A percentile compares a stretch with the other conserved stretches of the same genome.
phyloP scores from a whole-genome alignment of 2,797 vertebrate genomes.

The Nasua narica region DNA sequence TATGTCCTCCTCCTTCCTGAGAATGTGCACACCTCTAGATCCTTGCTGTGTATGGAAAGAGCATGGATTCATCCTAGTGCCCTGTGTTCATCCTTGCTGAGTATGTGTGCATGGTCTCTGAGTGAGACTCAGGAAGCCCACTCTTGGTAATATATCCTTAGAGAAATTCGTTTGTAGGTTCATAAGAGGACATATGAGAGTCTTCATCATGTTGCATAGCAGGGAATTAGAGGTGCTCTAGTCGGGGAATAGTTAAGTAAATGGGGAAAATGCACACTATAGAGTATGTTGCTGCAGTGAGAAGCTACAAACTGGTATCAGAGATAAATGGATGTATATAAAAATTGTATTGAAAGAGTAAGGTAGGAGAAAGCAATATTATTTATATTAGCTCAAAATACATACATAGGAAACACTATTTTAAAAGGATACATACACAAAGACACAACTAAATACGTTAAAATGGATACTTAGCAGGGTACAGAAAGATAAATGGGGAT shows the following conservation, averaged over 20 bases:
- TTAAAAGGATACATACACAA: neutral
- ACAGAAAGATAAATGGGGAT: neutral
- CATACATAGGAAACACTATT: neutral
- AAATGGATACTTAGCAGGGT: neutral
- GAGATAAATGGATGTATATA: neutral
- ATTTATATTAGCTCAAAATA: neutral
- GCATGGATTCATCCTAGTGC: neutral
- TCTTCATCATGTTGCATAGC: neutral
- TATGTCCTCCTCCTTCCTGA: neutral
- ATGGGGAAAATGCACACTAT: neutral
- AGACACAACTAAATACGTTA: neutral
- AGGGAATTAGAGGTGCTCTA: neutral
- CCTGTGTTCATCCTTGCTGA: neutral
- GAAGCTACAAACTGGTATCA: neutral
- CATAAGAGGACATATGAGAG: neutral
- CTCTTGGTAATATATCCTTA: neutral
- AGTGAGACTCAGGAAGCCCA: neutral
- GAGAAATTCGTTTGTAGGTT: neutral
- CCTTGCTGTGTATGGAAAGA: neutral
- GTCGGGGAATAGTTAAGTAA: neutral
- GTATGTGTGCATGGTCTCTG: neutral
- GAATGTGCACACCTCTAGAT: neutral
- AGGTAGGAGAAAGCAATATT: neutral
- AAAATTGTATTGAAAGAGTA: neutral
- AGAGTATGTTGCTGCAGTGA: neutral